A percentile compares a stretch with the other conserved stretches of the same genome.
These are phyloP conservation scores for Polypedilum vanderplanki DNA, from an alignment of 1,140 invertebrate genomes.

Conservation along the genomic window DNA sequence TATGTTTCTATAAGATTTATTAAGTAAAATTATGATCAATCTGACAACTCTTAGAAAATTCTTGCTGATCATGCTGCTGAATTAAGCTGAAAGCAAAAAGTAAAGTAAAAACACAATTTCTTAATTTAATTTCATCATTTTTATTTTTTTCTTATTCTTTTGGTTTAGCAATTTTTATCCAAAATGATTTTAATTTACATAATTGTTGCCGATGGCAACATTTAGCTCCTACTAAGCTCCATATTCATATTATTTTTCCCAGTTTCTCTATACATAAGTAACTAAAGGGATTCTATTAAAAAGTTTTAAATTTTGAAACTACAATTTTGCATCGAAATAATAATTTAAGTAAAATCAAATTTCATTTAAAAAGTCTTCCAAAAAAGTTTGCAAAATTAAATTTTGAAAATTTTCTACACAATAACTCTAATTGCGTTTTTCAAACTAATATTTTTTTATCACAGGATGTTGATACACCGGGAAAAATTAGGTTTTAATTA, in stretches of 20 bases:
- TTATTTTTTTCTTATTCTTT: background rate
- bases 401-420: background rate
- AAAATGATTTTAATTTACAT: slow-evolving; percentile 8
- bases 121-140: background rate
- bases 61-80: background rate
- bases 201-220: background rate
- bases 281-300: background rate
- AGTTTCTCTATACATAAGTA: background rate
- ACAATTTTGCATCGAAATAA: background rate
- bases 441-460: slow-evolving; percentile 1
- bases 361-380: background rate
- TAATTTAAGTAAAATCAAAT: background rate
- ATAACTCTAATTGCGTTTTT: background rate
- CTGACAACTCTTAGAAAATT: background rate
- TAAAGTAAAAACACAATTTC: background rate
- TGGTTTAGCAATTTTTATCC: background rate
- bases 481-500: background rate
- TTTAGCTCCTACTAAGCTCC: slow-evolving; percentile 6
- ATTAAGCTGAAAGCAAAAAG: background rate
- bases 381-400: background rate
- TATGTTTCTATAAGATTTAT: background rate
- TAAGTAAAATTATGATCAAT: background rate
- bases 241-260: background rate
- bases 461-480: background rate
- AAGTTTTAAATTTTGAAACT: background rate